phyloP scores from a whole-genome alignment of 2,113 vertebrate genomes.

The Dicentrarchus labrax region DNA sequence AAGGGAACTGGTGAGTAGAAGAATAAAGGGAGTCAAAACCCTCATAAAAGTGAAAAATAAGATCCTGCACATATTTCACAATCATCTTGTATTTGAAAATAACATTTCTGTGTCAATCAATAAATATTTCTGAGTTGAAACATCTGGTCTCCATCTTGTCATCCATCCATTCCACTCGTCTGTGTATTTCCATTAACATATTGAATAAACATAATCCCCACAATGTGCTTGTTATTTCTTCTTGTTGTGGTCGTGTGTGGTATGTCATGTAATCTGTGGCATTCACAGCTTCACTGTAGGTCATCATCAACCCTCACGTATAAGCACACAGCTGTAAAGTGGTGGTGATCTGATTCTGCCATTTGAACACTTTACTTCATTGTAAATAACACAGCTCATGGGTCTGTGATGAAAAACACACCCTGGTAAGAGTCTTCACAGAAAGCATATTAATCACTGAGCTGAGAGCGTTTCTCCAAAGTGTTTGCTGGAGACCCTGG shows the following conservation, averaged over 20 bases:
- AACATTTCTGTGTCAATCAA: constrained; percentile 61
- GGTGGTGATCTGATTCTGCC: not conserved
- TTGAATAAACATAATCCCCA: constrained; percentile 75
- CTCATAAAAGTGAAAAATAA: not conserved
- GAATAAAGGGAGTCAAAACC: not conserved
- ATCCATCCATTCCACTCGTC: constrained; percentile 75
- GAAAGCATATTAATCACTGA: constrained; percentile 45
- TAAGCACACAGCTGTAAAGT: constrained; percentile 34
- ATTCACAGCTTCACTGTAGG: constrained; percentile 9
- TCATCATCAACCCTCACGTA: constrained; percentile 16
- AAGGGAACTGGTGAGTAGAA: constrained; percentile 94
- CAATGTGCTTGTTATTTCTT: constrained; percentile 53
- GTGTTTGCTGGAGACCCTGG: constrained; percentile 38
- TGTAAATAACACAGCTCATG: constrained; percentile 30
- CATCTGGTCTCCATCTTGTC: constrained; percentile 70
- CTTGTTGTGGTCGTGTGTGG: constrained; percentile 42
- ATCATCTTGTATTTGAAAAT: constrained; percentile 8
- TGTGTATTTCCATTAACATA: constrained; percentile 63
- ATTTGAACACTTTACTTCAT: constrained; percentile 24
- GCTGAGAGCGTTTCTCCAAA: constrained; percentile 29
- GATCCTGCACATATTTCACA: not conserved
- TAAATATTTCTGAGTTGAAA: constrained; percentile 75
- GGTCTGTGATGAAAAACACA: constrained; percentile 8
- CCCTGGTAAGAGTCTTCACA: constrained; percentile 21
- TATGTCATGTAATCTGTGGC: constrained; percentile 42